phyloP scores from a whole-genome alignment of 2,888 invertebrate species.

The Acronicta alni region DNA sequence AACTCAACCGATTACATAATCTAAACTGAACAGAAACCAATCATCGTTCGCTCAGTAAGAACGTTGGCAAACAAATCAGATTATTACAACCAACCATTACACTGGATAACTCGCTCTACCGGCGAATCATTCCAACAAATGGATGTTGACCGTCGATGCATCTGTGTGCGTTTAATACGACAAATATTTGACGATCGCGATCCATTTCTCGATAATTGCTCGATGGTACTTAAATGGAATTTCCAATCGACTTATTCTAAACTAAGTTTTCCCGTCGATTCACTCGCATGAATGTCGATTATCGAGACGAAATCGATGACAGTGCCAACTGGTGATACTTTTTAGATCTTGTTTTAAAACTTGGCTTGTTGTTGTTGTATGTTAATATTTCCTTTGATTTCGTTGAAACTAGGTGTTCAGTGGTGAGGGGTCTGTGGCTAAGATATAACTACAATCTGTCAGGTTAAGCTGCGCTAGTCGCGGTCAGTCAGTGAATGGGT shows the following conservation, averaged over 20 bases:
- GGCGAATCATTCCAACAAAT: slow-evolving; percentile 46
- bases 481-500: too few relatives aligned
- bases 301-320: too few relatives aligned
- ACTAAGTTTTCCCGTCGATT: not conserved
- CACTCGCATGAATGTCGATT: too few relatives aligned
- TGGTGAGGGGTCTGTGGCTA: too few relatives aligned
- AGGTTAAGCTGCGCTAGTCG: too few relatives aligned
- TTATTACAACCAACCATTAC: slow-evolving; percentile 40
- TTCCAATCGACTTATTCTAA: slow-evolving; percentile 39
- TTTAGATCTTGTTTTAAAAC: too few relatives aligned
- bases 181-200: slow-evolving; percentile 47
- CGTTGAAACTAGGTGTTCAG: too few relatives aligned
- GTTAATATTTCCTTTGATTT: too few relatives aligned
- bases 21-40: slow-evolving; percentile 10
- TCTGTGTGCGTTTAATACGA: slow-evolving; percentile 55
- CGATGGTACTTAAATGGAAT: slow-evolving; percentile 41
- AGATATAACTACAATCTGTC: too few relatives aligned
- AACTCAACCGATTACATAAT: not conserved
- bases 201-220: slow-evolving; percentile 46
- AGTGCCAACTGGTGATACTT: too few relatives aligned
- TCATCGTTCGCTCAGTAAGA: slow-evolving; percentile 36
- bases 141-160: slow-evolving; percentile 61
- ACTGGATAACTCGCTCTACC: slow-evolving; percentile 29
- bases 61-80: slow-evolving; percentile 38
- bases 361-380: too few relatives aligned